Conservation (phyloP, 2,888 invertebrate genomes). For the Liposcelis brunnea region DNA sequence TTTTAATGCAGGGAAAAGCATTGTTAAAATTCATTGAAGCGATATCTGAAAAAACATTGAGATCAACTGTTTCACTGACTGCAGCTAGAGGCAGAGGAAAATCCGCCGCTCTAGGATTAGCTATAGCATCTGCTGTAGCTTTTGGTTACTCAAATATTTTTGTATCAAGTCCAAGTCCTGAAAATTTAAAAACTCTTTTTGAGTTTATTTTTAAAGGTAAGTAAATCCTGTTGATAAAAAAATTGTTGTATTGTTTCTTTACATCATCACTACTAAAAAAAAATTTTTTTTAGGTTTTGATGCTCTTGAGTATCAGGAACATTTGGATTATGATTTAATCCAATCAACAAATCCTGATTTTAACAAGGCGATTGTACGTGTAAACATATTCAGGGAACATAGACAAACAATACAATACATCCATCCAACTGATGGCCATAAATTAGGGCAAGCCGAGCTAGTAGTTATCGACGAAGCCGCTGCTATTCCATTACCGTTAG, state of each 20-base stretch:
- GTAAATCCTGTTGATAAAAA: conserved; percentile 11
- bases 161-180: conserved; percentile 95
- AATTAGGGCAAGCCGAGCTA: conserved; percentile 83
- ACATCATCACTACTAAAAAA: too few relatives aligned
- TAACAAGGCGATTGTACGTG: conserved; percentile 86
- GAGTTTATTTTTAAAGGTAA: conserved; percentile 85
- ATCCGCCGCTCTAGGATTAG: conserved; percentile 88
- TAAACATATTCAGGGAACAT: conserved; percentile 79
- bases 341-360: conserved; percentile 92
- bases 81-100: conserved; percentile 96
- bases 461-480: conserved; percentile 97
- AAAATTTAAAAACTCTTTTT: conserved; percentile 93
- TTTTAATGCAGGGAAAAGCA: conserved; percentile 57
- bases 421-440: conserved; percentile 75
- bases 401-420: conserved; percentile 96
- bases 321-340: conserved; percentile 84
- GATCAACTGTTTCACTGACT: conserved; percentile 85
- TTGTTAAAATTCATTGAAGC: conserved; percentile 87
- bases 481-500: conserved; percentile 87
- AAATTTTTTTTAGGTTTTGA: conserved; percentile 51
- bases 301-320: conserved; percentile 85
- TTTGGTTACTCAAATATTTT: conserved; percentile 85
- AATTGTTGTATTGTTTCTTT: neutral
- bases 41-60: conserved; percentile 74
- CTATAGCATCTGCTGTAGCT: conserved; percentile 71